Conservation (phyloP, 2,113 vertebrate genomes). For the Xyliphius kryptos region DNA sequence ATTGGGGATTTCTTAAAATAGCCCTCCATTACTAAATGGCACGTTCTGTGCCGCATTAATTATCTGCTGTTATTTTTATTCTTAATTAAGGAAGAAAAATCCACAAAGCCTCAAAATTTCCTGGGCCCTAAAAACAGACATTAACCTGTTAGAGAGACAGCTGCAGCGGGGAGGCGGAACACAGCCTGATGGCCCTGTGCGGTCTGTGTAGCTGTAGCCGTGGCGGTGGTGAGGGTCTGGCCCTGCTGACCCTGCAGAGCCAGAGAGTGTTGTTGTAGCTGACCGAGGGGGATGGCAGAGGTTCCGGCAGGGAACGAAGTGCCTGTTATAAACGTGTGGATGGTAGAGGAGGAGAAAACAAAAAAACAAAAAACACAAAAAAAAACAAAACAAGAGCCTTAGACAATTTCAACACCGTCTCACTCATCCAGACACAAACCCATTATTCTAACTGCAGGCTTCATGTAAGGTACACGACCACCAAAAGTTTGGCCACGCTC, state of each 20-base stretch:
- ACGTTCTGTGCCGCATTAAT: too few relatives aligned
- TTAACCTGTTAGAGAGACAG: slow-evolving; percentile 72
- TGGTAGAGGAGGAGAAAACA: background rate
- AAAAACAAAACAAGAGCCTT: too few relatives aligned
- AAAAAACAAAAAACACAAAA: background rate
- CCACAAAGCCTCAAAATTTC: background rate
- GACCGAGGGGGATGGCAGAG: slow-evolving; percentile 70
- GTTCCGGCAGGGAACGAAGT: slow-evolving; percentile 67
- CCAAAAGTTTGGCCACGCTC: too few relatives aligned
- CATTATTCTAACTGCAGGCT: too few relatives aligned
- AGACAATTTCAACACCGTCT: too few relatives aligned
- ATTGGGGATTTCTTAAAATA: too few relatives aligned
- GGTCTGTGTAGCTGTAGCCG: slow-evolving; percentile 48
- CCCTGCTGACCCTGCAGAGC: slow-evolving; percentile 66
- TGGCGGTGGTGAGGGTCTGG: slow-evolving; percentile 49
- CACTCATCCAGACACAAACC: too few relatives aligned
- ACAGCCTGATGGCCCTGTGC: slow-evolving; percentile 72
- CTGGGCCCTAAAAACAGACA: slow-evolving; percentile 8
- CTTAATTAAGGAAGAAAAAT: too few relatives aligned
- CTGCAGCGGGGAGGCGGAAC: slow-evolving; percentile 69
- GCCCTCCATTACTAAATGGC: too few relatives aligned
- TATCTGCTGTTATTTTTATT: too few relatives aligned
- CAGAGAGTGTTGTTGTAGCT: slow-evolving; percentile 69
- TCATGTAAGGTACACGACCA: too few relatives aligned
- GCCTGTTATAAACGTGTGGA: slow-evolving; percentile 59